Base-by-base conservation (phyloP, 2,113 vertebrate genomes). In the Brachirus orientalis region DNA sequence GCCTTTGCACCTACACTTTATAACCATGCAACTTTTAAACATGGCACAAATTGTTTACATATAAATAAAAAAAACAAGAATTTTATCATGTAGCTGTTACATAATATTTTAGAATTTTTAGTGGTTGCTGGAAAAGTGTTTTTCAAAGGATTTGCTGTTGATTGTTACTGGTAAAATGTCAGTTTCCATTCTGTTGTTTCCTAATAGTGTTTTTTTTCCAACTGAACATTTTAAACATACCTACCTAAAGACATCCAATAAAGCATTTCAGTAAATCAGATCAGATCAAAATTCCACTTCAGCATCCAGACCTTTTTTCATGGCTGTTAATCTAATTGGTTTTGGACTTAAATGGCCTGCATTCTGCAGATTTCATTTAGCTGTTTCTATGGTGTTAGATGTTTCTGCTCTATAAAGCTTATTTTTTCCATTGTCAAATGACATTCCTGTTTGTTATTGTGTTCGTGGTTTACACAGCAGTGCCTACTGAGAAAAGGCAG, bases 381-480 rank as follows among this genome's bases (percentile, higher is more conserved):
- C 72, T 86, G 77, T 89, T 86, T 79, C 75, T 86, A 55, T 28
- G 53, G 5, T 69, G 72, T 51, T 76, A 48, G 22, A 68, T 50
- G 57, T 70, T 16, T 4, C 67, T 77, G 12, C 40, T 75, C 48
- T 44, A 70, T 78, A 69, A 82, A 76, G 82, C 67, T 87, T 68
- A 67, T 75, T 87, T 78, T 79, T 72, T 47, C 53, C 19, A 84
- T 89, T 79, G 81, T 50, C 11, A 3, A 57, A 79, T 72, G 77
- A 41, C 74, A 81, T 70, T 72, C 60, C 45, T 53, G 51, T 19
- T 56, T 73, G 59, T 50, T 13, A 28, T 28, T 28, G 64, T 45
- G 44, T 71, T 43, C 53, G 48, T 11, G 48, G 65, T 12, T 68
- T 48, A 12, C 18, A 46, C 55, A 60, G 47, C 54, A 10, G 53